A percentile compares a stretch with the other conserved stretches of the same genome.
Evolutionary conservation across 2,113 vertebrate species (phyloP).

Genomic region (Mola mola): DNA sequence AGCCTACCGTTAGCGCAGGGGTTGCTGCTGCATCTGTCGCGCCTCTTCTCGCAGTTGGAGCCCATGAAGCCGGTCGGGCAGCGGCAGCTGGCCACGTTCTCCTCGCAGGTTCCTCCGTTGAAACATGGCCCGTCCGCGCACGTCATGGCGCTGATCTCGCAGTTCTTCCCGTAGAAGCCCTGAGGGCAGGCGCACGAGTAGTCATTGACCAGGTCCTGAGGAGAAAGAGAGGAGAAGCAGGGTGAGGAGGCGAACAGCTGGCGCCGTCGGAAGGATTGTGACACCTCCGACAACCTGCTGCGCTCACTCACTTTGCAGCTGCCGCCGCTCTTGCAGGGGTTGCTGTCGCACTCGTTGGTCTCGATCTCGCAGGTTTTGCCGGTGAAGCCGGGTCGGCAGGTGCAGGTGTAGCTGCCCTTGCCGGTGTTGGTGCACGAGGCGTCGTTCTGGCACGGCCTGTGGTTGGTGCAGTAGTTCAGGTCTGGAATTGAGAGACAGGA

Average conservation of each 20-base stretch:
- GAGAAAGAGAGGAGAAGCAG: background rate
- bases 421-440: slow-evolving; percentile 89
- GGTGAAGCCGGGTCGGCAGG: slow-evolving; percentile 81
- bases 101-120: slow-evolving; percentile 87
- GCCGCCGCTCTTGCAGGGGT: slow-evolving; percentile 90
- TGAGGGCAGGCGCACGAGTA: slow-evolving; percentile 88
- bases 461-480: slow-evolving; percentile 89
- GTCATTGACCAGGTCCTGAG: slow-evolving; percentile 82
- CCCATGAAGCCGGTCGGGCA: slow-evolving; percentile 85
- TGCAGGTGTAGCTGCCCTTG: slow-evolving; percentile 87
- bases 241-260: background rate
- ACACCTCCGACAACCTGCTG: no score
- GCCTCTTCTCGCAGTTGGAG: slow-evolving; percentile 92
- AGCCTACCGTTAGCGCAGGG: slow-evolving; percentile 86
- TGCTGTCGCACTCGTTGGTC: slow-evolving; percentile 87
- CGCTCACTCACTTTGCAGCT: slow-evolving; percentile 86
- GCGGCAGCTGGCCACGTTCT: slow-evolving; percentile 72
- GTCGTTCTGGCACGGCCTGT: slow-evolving; percentile 83
- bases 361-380: slow-evolving; percentile 82
- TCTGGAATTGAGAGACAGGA: slow-evolving; percentile 56
- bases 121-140: slow-evolving; percentile 90
- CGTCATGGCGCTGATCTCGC: slow-evolving; percentile 86
- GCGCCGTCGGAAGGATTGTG: background rate
- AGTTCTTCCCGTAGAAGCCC: slow-evolving; percentile 90
- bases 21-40: slow-evolving; percentile 86